Conservation (phyloP, 2,113 vertebrate species). For the Anhinga rufa region DNA sequence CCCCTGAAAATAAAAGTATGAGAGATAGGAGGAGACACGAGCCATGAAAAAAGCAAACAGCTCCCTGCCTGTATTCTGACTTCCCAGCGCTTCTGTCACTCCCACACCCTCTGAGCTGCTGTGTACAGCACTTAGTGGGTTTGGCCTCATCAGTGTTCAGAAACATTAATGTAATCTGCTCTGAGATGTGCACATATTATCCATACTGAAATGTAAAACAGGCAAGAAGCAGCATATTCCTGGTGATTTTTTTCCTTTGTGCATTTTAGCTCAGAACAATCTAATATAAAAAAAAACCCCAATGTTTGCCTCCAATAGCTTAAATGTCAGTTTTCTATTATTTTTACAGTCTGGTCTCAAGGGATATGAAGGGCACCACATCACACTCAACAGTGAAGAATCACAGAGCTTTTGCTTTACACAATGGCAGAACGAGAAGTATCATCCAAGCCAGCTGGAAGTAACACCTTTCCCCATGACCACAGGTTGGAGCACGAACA, state of each 20-base stretch:
- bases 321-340: background rate
- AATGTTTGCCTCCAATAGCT: background rate
- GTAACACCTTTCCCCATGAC: fast-evolving
- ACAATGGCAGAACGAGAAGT: background rate
- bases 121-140: background rate
- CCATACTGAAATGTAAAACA: background rate
- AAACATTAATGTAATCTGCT: background rate
- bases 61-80: background rate
- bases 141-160: background rate
- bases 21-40: background rate
- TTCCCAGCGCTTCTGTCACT: background rate
- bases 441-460: background rate
- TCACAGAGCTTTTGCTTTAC: background rate
- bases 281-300: background rate
- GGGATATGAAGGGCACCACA: background rate
- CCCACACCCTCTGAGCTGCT: background rate
- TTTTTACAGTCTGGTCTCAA: background rate
- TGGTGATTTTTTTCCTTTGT: background rate
- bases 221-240: background rate
- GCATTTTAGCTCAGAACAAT: background rate
- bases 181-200: background rate
- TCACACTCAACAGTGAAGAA: background rate
- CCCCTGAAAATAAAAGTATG: constrained; percentile 36
- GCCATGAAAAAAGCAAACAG: background rate
- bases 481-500: background rate